These are phyloP conservation scores for Heterodera filipjevi DNA, from an alignment of 2,888 invertebrate genomes.

Conservation along the genomic window DNA sequence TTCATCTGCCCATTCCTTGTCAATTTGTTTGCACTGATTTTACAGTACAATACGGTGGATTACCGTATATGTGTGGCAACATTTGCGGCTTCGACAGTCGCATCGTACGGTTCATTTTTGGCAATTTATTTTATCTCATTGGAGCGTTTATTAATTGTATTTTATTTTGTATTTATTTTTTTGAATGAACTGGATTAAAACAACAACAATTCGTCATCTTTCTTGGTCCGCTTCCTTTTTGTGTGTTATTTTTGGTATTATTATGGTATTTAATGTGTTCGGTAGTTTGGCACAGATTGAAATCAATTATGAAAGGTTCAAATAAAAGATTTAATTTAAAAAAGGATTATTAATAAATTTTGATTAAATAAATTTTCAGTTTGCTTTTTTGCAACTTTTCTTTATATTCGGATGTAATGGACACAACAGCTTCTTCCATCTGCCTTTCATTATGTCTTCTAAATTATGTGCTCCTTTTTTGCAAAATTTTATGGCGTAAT, in stretches of 20 bases:
- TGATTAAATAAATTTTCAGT: not conserved
- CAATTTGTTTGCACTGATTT: not conserved
- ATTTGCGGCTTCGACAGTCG: not conserved
- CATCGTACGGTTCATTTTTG: conserved; percentile 19
- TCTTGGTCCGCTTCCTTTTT: not conserved
- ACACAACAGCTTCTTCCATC: not conserved
- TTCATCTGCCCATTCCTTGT: not conserved
- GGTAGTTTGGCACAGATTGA: not conserved
- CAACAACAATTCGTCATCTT: not conserved
- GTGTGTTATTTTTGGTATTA: conserved; percentile 13
- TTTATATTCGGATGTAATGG: conserved; percentile 15
- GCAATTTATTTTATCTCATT: conserved; percentile 19
- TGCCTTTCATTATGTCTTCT: conserved; percentile 6
- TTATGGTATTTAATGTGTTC: conserved; percentile 5
- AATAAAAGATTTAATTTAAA: not conserved
- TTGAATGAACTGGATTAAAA: conserved; percentile 4
- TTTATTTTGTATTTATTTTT: not conserved
- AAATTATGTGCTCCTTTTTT: conserved; percentile 9
- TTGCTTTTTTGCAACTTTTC: conserved; percentile 6
- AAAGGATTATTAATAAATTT: not conserved
- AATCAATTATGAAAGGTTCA: not conserved
- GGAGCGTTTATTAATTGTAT: conserved; percentile 14
- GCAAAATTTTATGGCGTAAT: conserved; percentile 10
- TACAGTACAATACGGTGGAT: not conserved
- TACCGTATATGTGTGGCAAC: not conserved